Conservation (phyloP, 2,113 vertebrate genomes). For the Conger conger region DNA sequence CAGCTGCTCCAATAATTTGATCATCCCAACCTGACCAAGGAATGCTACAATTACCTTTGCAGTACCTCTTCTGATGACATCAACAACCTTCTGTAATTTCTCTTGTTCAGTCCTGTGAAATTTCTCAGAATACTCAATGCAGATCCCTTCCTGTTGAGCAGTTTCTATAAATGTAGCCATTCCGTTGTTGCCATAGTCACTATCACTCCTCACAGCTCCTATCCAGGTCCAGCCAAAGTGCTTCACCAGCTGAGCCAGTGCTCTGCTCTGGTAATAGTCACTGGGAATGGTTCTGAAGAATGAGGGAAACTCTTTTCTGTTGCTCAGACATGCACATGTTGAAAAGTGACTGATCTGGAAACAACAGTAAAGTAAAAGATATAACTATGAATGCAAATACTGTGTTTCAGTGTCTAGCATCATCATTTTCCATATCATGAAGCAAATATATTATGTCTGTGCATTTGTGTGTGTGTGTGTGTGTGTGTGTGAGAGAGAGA, state of each 20-base stretch:
- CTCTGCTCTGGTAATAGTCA: conserved; percentile 54
- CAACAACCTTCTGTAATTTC: conserved; percentile 46
- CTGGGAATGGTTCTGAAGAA: conserved; percentile 58
- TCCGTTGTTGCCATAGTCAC: conserved; percentile 56
- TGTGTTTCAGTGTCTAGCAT: too few relatives aligned
- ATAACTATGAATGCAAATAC: too few relatives aligned
- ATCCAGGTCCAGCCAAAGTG: conserved; percentile 60
- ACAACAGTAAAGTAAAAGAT: conserved; percentile 53
- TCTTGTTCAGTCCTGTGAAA: too few relatives aligned
- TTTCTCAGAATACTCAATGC: too few relatives aligned
- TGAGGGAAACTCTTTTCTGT: conserved; percentile 46
- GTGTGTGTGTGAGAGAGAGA: too few relatives aligned
- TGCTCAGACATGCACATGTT: too few relatives aligned
- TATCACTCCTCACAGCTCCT: conserved; percentile 49
- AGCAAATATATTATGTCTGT: too few relatives aligned
- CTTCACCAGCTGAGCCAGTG: conserved; percentile 48
- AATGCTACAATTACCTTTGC: conserved; percentile 57
- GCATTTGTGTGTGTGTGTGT: too few relatives aligned
- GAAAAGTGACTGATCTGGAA: conserved; percentile 48
- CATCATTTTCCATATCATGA: too few relatives aligned
- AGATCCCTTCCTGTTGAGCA: conserved; percentile 48
- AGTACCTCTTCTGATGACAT: conserved; percentile 44
- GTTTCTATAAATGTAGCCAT: conserved; percentile 51
- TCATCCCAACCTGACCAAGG: conserved; percentile 50
- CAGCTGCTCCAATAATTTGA: conserved; percentile 48